Evolutionary conservation across 2,797 vertebrate genomes (phyloP).

Genomic region (Aplochiton taeniatus): DNA sequence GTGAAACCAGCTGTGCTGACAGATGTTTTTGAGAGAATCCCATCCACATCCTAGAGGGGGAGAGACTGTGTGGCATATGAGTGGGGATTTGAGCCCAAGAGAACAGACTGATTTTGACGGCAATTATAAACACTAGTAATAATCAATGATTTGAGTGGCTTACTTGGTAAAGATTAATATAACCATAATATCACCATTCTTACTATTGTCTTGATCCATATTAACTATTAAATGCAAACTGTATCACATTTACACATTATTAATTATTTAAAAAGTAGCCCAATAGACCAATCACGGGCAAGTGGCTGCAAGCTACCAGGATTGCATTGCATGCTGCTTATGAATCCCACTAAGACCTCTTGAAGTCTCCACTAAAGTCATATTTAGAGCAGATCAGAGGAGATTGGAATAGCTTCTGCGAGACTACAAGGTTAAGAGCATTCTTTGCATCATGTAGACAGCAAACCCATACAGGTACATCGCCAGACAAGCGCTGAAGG

Average conservation of each 20-base stretch:
- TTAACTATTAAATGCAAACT: not conserved
- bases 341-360: not conserved
- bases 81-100: slow-evolving; percentile 8
- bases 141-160: slow-evolving; percentile 32
- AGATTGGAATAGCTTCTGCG: slow-evolving; percentile 46
- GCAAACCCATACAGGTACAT: slow-evolving; percentile 26
- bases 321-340: not conserved
- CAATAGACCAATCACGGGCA: slow-evolving; percentile 40
- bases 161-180: slow-evolving; percentile 3
- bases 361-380: not conserved
- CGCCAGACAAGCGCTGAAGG: slow-evolving; percentile 39
- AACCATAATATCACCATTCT: too few relatives aligned
- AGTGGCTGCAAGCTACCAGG: not conserved
- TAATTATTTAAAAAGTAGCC: slow-evolving; percentile 22
- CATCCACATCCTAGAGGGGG: slow-evolving; percentile 41
- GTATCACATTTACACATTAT: slow-evolving; percentile 4
- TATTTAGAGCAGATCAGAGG: slow-evolving; percentile 4
- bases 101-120: slow-evolving; percentile 11
- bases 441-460: slow-evolving; percentile 64
- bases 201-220: not conserved
- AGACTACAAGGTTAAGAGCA: slow-evolving; percentile 45
- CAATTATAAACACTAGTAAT: slow-evolving; percentile 23
- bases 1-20: slow-evolving; percentile 68
- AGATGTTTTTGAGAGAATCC: slow-evolving; percentile 64
- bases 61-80: slow-evolving; percentile 38